Conservation (phyloP, 2,888 invertebrate species). For the Thera obeliscata region DNA sequence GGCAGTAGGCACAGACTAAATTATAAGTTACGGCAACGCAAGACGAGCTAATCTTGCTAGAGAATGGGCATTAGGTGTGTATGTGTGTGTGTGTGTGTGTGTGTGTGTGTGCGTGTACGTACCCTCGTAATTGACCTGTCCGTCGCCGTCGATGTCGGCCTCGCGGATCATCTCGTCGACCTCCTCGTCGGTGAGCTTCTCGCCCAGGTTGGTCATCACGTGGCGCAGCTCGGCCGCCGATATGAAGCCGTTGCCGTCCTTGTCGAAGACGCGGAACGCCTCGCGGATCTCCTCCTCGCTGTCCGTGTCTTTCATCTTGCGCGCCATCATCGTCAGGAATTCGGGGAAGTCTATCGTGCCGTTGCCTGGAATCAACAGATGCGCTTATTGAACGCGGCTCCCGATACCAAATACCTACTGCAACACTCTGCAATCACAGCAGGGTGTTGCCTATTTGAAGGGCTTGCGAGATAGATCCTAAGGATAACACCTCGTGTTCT, state of each 20-base stretch:
- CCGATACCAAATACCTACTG: neutral
- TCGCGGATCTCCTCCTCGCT: constrained; percentile 99
- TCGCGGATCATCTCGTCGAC: constrained; percentile 99
- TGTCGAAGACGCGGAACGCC: constrained; percentile 99
- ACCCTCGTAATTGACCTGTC: constrained; percentile 99
- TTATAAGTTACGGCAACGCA: no score
- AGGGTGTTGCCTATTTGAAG: neutral
- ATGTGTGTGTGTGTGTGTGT: no score
- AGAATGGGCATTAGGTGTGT: no score
- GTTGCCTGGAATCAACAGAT: constrained; percentile 88
- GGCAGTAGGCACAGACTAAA: no score
- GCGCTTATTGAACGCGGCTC: neutral
- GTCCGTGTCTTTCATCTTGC: constrained; percentile 99
- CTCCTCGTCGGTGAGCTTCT: constrained; percentile 99
- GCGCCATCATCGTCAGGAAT: constrained; percentile 99
- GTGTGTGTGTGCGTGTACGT: constrained; percentile 49
- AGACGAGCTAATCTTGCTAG: no score
- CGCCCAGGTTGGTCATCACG: constrained; percentile 99
- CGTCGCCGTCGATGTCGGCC: constrained; percentile 99
- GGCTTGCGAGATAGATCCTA: neutral
- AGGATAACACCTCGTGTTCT: neutral
- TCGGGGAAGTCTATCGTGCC: constrained; percentile 99
- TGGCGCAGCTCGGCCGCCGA: constrained; percentile 99
- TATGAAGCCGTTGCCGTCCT: constrained; percentile 99
- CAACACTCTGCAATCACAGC: neutral